Percentiles rank a stretch among this genome's conserved stretches.
phyloP scores from a whole-genome alignment of 1,140 invertebrate species.

The Drosophila arawakana region DNA sequence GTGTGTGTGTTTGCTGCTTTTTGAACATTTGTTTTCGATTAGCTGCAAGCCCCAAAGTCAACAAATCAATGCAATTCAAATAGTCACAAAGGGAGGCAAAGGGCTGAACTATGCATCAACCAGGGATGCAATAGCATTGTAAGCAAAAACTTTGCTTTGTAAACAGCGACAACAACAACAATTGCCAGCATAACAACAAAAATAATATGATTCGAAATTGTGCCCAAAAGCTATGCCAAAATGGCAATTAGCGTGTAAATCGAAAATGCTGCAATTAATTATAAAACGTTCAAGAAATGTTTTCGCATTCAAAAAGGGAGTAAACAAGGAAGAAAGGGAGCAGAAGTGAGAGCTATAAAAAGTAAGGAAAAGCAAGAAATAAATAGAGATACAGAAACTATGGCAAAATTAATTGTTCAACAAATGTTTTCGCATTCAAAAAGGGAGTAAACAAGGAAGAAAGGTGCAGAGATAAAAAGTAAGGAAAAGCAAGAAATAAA shows the following conservation, averaged over 20 bases:
- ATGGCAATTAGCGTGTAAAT: slow-evolving; percentile 71
- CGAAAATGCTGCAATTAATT: slow-evolving; percentile 74
- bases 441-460: slow-evolving; percentile 39
- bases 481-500: neutral
- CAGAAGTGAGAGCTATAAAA: neutral
- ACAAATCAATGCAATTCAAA: slow-evolving; percentile 75
- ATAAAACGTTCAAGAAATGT: slow-evolving; percentile 63
- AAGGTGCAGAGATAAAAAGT: neutral
- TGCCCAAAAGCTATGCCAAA: slow-evolving; percentile 58
- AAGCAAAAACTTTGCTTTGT: neutral
- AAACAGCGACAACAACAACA: slow-evolving; percentile 1
- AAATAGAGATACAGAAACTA: slow-evolving; percentile 5
- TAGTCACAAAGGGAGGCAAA: slow-evolving; percentile 14
- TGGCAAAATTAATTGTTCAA: slow-evolving; percentile 69
- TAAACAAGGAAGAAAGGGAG: slow-evolving; percentile 22
- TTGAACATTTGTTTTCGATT: slow-evolving; percentile 75
- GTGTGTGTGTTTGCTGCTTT: slow-evolving; percentile 34
- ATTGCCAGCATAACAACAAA: neutral
- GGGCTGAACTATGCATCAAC: neutral
- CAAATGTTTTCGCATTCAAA: slow-evolving; percentile 48
- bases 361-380: no score
- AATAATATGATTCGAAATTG: slow-evolving; percentile 15
- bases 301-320: slow-evolving; percentile 42
- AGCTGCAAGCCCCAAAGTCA: slow-evolving; percentile 74
- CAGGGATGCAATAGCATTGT: slow-evolving; percentile 5